Percentiles rank a stretch among this genome's conserved stretches.
These are phyloP conservation scores for Alouatta caraya DNA, from an alignment of 2,797 vertebrate genomes.

Conservation along the genomic window DNA sequence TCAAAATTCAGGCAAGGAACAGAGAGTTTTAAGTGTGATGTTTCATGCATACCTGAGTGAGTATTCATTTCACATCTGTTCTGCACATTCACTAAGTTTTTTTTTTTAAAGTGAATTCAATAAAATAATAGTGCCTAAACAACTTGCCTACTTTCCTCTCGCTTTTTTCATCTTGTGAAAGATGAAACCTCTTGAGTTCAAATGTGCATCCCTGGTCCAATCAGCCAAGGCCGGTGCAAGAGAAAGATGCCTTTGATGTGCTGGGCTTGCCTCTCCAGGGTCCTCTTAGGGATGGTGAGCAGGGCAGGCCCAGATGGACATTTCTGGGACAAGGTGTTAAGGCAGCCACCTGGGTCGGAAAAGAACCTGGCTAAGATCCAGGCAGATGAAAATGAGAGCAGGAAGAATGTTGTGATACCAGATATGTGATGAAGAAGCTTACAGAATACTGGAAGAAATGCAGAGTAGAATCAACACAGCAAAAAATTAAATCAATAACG, in stretches of 20 bases:
- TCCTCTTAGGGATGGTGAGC: background rate
- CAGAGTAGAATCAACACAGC: background rate
- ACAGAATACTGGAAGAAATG: background rate
- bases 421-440: background rate
- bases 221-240: background rate
- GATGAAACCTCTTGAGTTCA: background rate
- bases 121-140: background rate
- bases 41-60: background rate
- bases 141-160: background rate
- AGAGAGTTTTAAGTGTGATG: background rate
- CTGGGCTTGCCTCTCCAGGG: background rate
- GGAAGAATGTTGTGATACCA: background rate
- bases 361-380: background rate
- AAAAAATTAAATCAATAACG: background rate
- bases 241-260: background rate
- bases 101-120: background rate
- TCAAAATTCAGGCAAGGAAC: background rate
- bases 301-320: background rate
- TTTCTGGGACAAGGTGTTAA: background rate
- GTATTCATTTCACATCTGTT: background rate
- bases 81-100: background rate
- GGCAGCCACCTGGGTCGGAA: background rate
- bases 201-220: background rate
- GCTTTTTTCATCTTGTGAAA: background rate
- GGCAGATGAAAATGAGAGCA: background rate